A percentile compares a stretch with the other conserved stretches of the same genome.
These are phyloP conservation scores for Apodemia mormo DNA, from an alignment of 2,888 invertebrate genomes.

Conservation along the genomic window DNA sequence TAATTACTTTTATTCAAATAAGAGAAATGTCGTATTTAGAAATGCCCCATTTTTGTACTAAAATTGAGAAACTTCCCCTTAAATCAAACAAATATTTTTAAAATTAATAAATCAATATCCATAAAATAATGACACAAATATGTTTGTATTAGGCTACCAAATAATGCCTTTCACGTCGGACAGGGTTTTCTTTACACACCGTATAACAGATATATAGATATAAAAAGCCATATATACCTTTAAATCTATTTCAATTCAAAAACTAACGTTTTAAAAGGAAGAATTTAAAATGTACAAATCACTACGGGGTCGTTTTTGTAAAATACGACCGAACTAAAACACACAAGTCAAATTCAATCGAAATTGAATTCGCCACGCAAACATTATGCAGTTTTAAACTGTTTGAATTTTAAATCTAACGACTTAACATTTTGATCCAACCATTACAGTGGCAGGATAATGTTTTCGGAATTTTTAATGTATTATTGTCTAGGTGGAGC, in stretches of 20 bases:
- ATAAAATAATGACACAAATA: no score
- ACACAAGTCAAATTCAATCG: slow-evolving; percentile 15
- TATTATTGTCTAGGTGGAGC: background rate
- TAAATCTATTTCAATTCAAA: background rate
- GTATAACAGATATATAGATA: background rate
- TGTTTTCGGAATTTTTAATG: background rate
- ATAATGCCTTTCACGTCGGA: no score
- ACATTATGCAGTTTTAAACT: slow-evolving; percentile 18
- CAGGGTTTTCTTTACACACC: no score
- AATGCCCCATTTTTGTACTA: no score
- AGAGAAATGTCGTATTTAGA: no score
- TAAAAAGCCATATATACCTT: background rate
- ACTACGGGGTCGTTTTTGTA: background rate
- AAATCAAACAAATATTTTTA: no score
- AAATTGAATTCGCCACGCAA: slow-evolving; percentile 10
- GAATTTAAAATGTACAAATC: slow-evolving; percentile 9
- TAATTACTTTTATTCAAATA: no score
- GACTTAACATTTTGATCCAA: slow-evolving; percentile 17
- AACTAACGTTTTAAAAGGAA: background rate
- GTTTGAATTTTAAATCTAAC: slow-evolving; percentile 16
- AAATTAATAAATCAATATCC: no score
- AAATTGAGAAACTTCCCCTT: no score
- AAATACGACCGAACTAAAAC: slow-evolving; percentile 18
- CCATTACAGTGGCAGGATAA: background rate
- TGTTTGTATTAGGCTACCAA: no score